Conservation (phyloP, 64 coral and sea anemone species). For the Dendronephthya gigantea region DNA sequence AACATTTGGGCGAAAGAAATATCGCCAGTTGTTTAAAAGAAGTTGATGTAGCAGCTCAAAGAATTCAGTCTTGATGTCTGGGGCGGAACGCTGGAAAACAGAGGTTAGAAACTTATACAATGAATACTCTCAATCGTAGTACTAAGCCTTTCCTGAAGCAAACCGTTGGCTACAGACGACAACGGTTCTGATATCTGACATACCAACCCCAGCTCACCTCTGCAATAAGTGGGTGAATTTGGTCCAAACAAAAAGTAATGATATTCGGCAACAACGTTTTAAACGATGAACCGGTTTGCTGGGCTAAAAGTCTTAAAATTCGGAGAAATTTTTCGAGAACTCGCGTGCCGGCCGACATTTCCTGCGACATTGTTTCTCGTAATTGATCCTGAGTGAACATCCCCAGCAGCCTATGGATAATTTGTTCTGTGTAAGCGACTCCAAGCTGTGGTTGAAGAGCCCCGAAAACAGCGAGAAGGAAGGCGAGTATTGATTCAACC, state of each 20-base stretch:
- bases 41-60: constrained; percentile 89
- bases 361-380: constrained; percentile 63
- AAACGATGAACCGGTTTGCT: constrained; percentile 75
- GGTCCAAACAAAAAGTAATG: constrained; percentile 77
- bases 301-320: constrained; percentile 74
- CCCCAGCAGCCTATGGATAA: constrained; percentile 64
- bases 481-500: constrained; percentile 66
- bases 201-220: constrained; percentile 64
- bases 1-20: constrained; percentile 81
- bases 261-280: constrained; percentile 88
- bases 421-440: constrained; percentile 72
- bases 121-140: neutral
- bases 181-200: too few species aligned
- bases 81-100: constrained; percentile 56
- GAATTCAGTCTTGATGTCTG: constrained; percentile 89
- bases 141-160: neutral
- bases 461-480: constrained; percentile 66
- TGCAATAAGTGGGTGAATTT: constrained; percentile 70
- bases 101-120: neutral
- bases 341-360: constrained; percentile 61
- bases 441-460: constrained; percentile 77
- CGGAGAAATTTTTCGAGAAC: constrained; percentile 74
- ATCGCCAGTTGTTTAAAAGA: constrained; percentile 88
- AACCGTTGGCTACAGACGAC: too few species aligned
- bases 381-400: constrained; percentile 73